Base-by-base conservation (phyloP, 2,797 vertebrate genomes). In the Thalassophryne amazonica region DNA sequence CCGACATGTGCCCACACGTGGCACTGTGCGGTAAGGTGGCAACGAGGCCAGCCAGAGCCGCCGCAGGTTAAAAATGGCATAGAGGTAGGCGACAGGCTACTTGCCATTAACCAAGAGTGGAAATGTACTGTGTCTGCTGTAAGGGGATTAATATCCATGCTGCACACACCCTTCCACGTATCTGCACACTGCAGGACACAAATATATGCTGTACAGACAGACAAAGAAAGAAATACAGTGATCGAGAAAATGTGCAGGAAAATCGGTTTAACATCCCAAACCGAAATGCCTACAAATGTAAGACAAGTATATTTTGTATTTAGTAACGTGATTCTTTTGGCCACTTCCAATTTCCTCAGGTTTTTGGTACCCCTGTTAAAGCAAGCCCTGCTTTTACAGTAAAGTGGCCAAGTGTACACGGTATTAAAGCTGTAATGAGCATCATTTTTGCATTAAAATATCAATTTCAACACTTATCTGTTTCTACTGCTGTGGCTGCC, bases 21-120 rank as follows among this genome's bases (percentile, higher is more conserved):
- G 78, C 78, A 93, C 73, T 50, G 78, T 48, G 66, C 2, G 9
- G 68, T 42, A 56, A 80, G 80, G 70, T 73, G 79, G 76, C 54
- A 72, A 51, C 13, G 10, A 42, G 69, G 61, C 35, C 54, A 30
- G 49, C 54, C 70, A 76, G 71, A 65, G 55, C 45, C 7, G 60
- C 62, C 73, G 41, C 63, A 43, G 29, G 39, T 91, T 91, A 91
- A 91, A 93, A 89, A 84, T 47, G 23, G 33, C 80, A 56, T 60
- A 6, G 45, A 73, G 65, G 77, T 70, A 32, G 83, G 80, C 56
- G 60, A 76, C 78, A 69, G 60, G 76, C 64, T 69, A 34, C 55
- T 58, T 15, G 42, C 64, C 42, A 69, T 69, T 0, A 24, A 69
- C 2, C 18, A 65, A 31, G 64, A 85, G 76, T 77, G 80, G 86